A percentile compares a stretch with the other conserved stretches of the same genome.
These are phyloP conservation scores for Ptychoptera contaminata DNA, from an alignment of 2,888 invertebrate species.

Conservation along the genomic window DNA sequence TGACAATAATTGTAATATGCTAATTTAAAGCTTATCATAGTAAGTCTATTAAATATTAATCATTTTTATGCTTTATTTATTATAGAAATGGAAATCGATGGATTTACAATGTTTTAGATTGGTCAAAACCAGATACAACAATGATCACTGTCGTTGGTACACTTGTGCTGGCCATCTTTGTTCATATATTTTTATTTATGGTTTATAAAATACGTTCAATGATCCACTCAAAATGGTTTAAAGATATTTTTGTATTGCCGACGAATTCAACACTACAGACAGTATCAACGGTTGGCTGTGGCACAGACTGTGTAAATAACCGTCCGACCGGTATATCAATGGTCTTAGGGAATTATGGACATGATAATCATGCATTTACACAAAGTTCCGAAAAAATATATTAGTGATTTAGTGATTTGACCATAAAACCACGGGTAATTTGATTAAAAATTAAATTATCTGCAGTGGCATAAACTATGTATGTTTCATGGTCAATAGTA, in stretches of 20 bases:
- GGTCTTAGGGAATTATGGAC: constrained; percentile 25
- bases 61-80: constrained; percentile 5
- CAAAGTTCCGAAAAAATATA: constrained; percentile 8
- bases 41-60: too few relatives aligned
- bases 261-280: constrained; percentile 12
- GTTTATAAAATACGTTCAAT: constrained; percentile 24
- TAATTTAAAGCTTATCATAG: too few relatives aligned
- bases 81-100: constrained; percentile 40
- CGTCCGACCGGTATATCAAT: constrained; percentile 25
- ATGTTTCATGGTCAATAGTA: too few relatives aligned
- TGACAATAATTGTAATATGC: too few relatives aligned
- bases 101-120: constrained; percentile 62
- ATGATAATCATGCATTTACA: constrained; percentile 22
- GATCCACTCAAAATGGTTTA: constrained; percentile 18
- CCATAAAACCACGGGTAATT: too few relatives aligned
- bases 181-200: constrained; percentile 23
- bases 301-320: too few relatives aligned
- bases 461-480: too few relatives aligned
- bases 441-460: too few relatives aligned
- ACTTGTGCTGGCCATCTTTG: constrained; percentile 19
- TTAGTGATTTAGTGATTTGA: too few relatives aligned
- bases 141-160: constrained; percentile 21
- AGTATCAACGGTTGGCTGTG: neutral
- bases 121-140: constrained; percentile 43
- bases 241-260: constrained; percentile 18